These are phyloP conservation scores for Cylindroiulus punctatus DNA, from an alignment of 2,888 invertebrate genomes.

Conservation along the genomic window DNA sequence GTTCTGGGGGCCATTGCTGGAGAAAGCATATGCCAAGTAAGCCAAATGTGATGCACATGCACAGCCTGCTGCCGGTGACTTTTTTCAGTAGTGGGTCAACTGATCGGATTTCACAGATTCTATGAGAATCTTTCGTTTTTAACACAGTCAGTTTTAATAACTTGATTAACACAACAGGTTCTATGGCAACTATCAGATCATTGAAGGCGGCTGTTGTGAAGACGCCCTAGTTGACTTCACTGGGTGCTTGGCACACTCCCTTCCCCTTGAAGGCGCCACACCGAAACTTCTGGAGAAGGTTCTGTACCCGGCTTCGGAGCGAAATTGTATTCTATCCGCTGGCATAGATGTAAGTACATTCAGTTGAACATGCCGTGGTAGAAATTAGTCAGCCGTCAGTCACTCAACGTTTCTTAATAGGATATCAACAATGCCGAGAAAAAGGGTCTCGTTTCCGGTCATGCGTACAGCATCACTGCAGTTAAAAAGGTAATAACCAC, in stretches of 20 bases:
- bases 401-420: not conserved
- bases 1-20: conserved; percentile 97
- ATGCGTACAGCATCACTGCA: not conserved
- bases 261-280: not conserved
- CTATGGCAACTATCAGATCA: not conserved
- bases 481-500: not conserved
- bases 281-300: not conserved
- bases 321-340: not conserved
- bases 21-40: conserved; percentile 88
- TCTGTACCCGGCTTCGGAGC: not conserved
- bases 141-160: no score
- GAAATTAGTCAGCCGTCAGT: no score
- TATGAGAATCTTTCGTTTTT: no score
- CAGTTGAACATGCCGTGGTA: no score
- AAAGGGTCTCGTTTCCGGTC: not conserved
- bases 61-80: not conserved
- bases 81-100: not conserved
- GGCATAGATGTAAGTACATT: not conserved
- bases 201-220: not conserved
- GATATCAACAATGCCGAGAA: not conserved
- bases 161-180: not conserved
- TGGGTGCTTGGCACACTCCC: not conserved
- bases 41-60: conserved; percentile 54
- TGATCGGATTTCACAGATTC: not conserved
- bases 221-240: not conserved